Evolutionary conservation across 1,140 invertebrate species (phyloP), one percentile per base, ranked within the genome.

Genomic region (Drosophila seguyi): DNA sequence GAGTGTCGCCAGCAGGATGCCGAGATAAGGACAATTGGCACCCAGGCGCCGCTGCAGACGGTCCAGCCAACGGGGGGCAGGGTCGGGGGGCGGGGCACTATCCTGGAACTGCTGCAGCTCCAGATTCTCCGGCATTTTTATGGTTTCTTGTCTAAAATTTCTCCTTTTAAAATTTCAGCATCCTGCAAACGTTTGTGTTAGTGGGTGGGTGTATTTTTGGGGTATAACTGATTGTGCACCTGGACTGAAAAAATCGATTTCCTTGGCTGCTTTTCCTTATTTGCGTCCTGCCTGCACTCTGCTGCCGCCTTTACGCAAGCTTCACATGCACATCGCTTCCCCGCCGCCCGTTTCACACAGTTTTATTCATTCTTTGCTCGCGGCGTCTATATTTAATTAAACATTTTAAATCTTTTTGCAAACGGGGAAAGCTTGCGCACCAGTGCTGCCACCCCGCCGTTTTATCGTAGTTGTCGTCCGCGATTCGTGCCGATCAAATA

Each of bases 41-140:
- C 66, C 66, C 29, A 69, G 39, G 66, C 94, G 92, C 90, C 47
- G 66, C 59, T 95, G 93, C 78, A 95, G 79, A 16, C 94, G 90
- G 34, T 94, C 93, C 75, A 93, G 75, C 92, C 93, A 75, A 38
- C 69, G 68, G 60, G 82, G 87, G 93, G 91, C 91, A 60, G 94
- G 94, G 59, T 95, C 94, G 63, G 94, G 94, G 48, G 94, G 94
- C 4, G 92, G 93, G 38, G 95, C 95, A 41, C 94, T 93, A 63
- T 95, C 95, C 27, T 96, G 95, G 60, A 97, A 94, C 81, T 96
- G 95, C 90, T 97, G 96, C 34, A 97, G 93, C 93, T 97, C 96
- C 66, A 96, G 93, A 75, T 95, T 95, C 90, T 97, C 96, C 38
- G 95, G 94, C 95, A 96, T 96, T 68, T 81, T 93, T 91, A 27